phyloP scores from a whole-genome alignment of 2,113 vertebrate genomes.

The Pycnonotus jocosus region DNA sequence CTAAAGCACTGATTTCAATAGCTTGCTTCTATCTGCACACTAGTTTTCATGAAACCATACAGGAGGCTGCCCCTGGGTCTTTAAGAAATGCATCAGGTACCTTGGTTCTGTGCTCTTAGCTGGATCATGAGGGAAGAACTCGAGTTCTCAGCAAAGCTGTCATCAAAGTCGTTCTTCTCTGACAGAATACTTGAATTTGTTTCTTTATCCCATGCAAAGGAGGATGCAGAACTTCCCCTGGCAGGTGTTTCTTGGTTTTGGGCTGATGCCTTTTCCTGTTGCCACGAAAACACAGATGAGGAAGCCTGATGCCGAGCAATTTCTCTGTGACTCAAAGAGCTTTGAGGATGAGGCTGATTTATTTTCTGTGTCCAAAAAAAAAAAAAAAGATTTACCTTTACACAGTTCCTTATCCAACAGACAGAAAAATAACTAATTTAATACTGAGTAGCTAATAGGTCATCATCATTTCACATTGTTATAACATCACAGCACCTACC shows the following conservation, averaged over 20 bases:
- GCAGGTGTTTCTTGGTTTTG: slow-evolving; percentile 73
- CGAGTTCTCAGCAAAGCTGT: slow-evolving; percentile 36
- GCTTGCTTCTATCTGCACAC: neutral
- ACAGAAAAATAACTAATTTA: neutral
- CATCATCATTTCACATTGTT: neutral
- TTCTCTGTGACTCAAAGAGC: slow-evolving; percentile 78
- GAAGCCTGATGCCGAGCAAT: slow-evolving; percentile 85
- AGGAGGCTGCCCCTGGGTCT: neutral
- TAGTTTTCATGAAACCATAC: neutral
- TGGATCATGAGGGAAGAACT: slow-evolving; percentile 71
- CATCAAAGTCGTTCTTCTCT: neutral
- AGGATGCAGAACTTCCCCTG: slow-evolving; percentile 68
- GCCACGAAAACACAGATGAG: slow-evolving; percentile 91
- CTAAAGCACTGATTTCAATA: neutral
- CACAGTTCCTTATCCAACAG: neutral
- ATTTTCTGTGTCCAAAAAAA: slow-evolving; percentile 62
- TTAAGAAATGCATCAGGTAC: slow-evolving; percentile 54
- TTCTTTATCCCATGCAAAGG: slow-evolving; percentile 70
- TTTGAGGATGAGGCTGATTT: slow-evolving; percentile 66
- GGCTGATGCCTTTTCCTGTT: slow-evolving; percentile 77
- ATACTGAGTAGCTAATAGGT: neutral
- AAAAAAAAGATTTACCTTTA: neutral
- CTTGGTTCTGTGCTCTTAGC: slow-evolving; percentile 83
- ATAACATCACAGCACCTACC: neutral
- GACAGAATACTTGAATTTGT: slow-evolving; percentile 47